phyloP scores from a whole-genome alignment of 2,888 invertebrate species.

The Pristionchus arcanus region DNA sequence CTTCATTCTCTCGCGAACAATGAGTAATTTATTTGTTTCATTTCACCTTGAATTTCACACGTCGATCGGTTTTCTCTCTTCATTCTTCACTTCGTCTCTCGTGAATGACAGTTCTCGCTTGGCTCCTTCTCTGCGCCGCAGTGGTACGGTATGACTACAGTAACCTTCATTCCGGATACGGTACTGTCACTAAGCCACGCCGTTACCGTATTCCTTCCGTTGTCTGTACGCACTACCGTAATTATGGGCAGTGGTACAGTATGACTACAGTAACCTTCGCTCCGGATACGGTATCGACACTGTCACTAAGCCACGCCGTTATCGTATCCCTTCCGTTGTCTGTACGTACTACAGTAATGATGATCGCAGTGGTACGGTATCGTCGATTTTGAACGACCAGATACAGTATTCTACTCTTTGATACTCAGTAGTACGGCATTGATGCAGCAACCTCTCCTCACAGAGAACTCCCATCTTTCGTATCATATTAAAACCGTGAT shows the following conservation, averaged over 20 bases:
- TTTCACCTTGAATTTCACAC: no score
- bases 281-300: neutral
- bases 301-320: neutral
- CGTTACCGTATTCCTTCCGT: no score
- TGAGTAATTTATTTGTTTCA: neutral
- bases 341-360: neutral
- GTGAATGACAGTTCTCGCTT: neutral
- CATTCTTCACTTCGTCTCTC: neutral
- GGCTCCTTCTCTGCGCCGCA: neutral
- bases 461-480: no score
- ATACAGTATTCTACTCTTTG: no score
- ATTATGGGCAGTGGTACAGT: no score
- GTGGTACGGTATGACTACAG: slow-evolving; percentile 1
- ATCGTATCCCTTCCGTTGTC: neutral
- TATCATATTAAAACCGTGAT: no score
- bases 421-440: no score
- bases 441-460: no score
- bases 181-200: neutral
- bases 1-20: no score
- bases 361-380: no score
- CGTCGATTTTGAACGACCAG: no score
- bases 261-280: no score
- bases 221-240: neutral
- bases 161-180: neutral
- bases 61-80: neutral